Conservation (phyloP, 1,140 invertebrate species). For the Anastrepha obliqua region DNA sequence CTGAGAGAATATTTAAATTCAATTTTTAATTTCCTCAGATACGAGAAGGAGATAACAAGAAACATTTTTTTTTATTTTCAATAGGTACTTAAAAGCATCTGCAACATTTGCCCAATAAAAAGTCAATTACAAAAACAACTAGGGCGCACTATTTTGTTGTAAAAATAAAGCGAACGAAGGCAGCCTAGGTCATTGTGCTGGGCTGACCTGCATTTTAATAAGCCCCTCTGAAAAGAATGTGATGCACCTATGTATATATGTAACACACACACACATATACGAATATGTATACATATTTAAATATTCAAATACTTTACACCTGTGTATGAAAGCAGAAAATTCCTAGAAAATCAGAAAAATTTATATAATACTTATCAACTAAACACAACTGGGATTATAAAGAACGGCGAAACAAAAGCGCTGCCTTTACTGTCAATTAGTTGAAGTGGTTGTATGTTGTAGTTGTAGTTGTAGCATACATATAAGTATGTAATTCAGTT, state of each 20-base stretch:
- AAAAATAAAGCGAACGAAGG: too few species aligned
- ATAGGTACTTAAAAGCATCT: too few species aligned
- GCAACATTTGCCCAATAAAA: neutral
- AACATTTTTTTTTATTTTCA: too few species aligned
- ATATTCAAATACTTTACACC: too few species aligned
- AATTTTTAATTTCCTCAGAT: too few species aligned
- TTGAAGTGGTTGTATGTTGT: neutral
- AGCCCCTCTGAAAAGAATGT: neutral
- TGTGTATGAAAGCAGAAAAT: neutral
- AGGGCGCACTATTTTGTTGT: neutral
- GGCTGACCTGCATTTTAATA: neutral
- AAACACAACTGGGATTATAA: neutral
- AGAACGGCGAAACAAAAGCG: neutral
- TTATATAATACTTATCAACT: neutral
- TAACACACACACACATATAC: too few species aligned
- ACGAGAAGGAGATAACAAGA: too few species aligned
- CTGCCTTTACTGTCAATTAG: neutral
- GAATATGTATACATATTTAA: too few species aligned
- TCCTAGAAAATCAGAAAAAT: slow-evolving; percentile 6
- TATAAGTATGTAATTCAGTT: too few species aligned
- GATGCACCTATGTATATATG: too few species aligned
- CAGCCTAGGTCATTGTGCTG: neutral
- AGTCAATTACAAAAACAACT: neutral
- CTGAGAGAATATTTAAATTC: too few species aligned
- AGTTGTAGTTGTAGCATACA: neutral